Conservation (phyloP, 2,797 vertebrate species). For the Phyllotis vaccarum region DNA sequence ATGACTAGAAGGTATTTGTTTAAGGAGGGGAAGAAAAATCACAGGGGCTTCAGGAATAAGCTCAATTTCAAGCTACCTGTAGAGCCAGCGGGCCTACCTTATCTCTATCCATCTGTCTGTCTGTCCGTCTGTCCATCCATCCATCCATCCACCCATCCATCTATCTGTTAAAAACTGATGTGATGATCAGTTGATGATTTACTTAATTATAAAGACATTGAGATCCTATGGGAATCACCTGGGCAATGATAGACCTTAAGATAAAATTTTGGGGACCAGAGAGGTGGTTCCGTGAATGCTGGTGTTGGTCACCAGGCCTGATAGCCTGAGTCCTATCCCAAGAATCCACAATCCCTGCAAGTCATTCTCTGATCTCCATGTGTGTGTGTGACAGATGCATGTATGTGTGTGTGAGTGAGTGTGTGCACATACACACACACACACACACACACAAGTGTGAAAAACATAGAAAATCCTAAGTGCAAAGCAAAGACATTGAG, state of each 20-base stretch:
- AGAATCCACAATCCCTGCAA: not conserved
- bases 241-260: not conserved
- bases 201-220: slow-evolving; percentile 7
- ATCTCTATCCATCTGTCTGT: too few relatives aligned
- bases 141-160: too few relatives aligned
- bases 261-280: not conserved
- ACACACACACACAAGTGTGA: not conserved
- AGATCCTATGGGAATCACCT: not conserved
- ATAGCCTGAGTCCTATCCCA: not conserved
- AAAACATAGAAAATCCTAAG: slow-evolving; percentile 15
- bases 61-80: not conserved
- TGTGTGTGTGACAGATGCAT: not conserved
- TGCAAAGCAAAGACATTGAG: not conserved
- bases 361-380: not conserved
- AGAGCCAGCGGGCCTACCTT: not conserved
- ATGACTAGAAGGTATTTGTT: not conserved
- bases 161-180: too few relatives aligned
- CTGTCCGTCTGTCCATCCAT: too few relatives aligned
- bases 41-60: not conserved
- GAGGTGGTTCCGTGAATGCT: not conserved
- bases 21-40: not conserved
- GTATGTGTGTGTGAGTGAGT: not conserved
- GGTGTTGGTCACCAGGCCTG: not conserved
- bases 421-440: not conserved
- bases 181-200: not conserved